Conservation (phyloP, 2,113 vertebrate species). For the Mugil cephalus region DNA sequence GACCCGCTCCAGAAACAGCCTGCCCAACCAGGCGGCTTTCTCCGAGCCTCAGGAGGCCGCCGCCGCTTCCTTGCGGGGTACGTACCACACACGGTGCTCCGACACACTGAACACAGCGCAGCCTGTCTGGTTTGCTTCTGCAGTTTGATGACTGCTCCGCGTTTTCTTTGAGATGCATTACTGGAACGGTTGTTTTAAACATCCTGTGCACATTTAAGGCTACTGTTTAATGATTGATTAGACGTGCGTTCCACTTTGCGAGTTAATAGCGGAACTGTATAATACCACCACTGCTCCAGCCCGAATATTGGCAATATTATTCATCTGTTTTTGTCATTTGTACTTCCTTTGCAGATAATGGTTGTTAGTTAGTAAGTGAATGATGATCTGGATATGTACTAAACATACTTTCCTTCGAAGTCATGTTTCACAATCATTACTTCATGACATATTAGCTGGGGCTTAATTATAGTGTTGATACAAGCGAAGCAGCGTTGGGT, state of each 20-base stretch:
- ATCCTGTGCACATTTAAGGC: not conserved
- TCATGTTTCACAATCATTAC: not conserved
- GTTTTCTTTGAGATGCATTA: not conserved
- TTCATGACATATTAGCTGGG: not conserved
- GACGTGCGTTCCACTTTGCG: slow-evolving; percentile 4
- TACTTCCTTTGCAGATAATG: not conserved
- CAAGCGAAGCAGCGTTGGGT: slow-evolving; percentile 4
- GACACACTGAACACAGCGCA: slow-evolving; percentile 25
- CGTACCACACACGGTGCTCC: slow-evolving; percentile 64
- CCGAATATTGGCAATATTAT: not conserved
- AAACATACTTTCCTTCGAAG: not conserved
- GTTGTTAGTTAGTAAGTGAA: not conserved
- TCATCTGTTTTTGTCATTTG: not conserved
- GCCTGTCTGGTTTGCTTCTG: not conserved
- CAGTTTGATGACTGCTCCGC: slow-evolving; percentile 20
- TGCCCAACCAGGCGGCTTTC: slow-evolving; percentile 93
- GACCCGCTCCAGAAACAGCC: slow-evolving; percentile 97
- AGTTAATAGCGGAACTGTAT: not conserved
- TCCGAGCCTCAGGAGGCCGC: slow-evolving; percentile 89
- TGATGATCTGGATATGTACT: slow-evolving; percentile 9
- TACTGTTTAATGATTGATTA: not conserved
- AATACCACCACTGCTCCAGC: not conserved
- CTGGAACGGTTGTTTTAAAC: no score
- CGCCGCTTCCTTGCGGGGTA: slow-evolving; percentile 89
- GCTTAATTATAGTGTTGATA: not conserved